Evolutionary conservation across 2,797 vertebrate species (phyloP).

Genomic region (Limnodromus scolopaceus): DNA sequence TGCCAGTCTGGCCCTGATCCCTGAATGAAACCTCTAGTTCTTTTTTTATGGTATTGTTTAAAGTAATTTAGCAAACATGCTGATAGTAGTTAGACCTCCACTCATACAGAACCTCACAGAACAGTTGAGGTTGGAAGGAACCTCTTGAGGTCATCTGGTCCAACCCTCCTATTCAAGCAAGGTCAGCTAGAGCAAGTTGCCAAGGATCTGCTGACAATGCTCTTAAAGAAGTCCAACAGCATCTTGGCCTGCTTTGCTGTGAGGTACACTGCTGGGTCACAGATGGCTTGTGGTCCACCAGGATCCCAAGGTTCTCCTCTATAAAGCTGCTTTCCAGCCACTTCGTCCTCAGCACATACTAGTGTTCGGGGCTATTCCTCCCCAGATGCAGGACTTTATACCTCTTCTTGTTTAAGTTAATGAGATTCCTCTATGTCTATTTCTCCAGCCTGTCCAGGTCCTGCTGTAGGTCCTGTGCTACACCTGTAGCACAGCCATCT

Average conservation of each 20-base stretch:
- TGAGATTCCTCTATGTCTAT: no score
- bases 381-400: neutral
- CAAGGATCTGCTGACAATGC: neutral
- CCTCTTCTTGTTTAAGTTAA: neutral
- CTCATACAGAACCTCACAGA: neutral
- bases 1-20: neutral
- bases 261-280: neutral
- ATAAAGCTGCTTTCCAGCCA: neutral
- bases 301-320: neutral
- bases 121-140: neutral
- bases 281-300: neutral
- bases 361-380: neutral
- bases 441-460: neutral
- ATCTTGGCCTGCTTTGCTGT: neutral
- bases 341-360: rapidly evolving
- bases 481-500: neutral
- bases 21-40: neutral
- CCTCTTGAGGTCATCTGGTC: neutral
- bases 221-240: neutral
- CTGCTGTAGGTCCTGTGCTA: neutral
- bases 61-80: neutral
- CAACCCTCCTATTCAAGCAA: neutral
- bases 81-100: neutral
- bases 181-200: neutral
- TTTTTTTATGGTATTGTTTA: neutral